Evolutionary conservation across 2,888 invertebrate species (phyloP), one percentile per base, ranked within the genome.

Genomic region (Xestia ashworthii): DNA sequence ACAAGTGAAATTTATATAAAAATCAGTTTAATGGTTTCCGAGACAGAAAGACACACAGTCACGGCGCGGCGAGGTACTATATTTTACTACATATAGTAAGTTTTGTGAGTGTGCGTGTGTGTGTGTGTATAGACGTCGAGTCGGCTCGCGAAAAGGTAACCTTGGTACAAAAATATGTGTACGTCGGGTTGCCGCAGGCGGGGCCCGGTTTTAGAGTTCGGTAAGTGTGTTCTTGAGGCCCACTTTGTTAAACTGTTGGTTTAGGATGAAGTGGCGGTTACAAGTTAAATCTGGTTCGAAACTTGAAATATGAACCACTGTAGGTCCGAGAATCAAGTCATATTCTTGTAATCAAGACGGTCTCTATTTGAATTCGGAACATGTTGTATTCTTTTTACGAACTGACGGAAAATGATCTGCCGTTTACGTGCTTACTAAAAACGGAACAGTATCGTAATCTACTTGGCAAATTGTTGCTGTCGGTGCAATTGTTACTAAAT

Each of bases 101-200:
- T 3, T 25, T 50, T 50, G 14, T 71, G n/a, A 46, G 32, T 71
- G 53, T 70, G n/a, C 46, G 41, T 74, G 53, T 67, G 60, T 50
- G 32, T 76, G 65, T 69, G 53, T 58, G n/a, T 84, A 69, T 83
- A 86, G 77, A 81, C 80, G 83, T 85, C 83, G 88, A 79, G 83
- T 85, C 83, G 88, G 89, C 86, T 84, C 89, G 92, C 92, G 89
- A 93, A 92, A 92, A 89, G 89, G 89, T 91, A 93, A 91, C 93
- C 93, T 93, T 93, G 93, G 90, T 90, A 90, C 89, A 89, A 88
- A 92, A 92, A 92, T 93, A 91, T 91, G 92, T 90, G 90, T 92
- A 89, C 87, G 85, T 71, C 60, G 71, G 80, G 68, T 77, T 48
- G 85, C 76, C 85, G 79, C 76, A 72, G 87, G 87, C 88, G 82